Conservation (phyloP, 1,140 invertebrate genomes). For the Papilio polytes region DNA sequence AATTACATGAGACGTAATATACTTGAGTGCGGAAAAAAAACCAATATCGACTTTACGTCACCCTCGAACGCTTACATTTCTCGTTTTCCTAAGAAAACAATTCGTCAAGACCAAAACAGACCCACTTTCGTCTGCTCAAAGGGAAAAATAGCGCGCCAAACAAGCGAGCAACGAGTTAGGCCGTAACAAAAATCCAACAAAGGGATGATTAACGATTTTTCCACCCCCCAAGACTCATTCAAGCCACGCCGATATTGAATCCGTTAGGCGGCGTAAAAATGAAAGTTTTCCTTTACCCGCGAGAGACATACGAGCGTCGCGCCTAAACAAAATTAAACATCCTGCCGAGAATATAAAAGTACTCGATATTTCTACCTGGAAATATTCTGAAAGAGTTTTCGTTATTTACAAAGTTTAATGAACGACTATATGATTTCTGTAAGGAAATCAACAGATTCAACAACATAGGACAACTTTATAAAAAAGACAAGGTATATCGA, state of each 20-base stretch:
- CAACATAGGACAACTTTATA: too few species aligned
- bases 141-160: conserved; percentile 80
- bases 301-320: conserved; percentile 49
- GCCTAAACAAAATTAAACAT: conserved; percentile 37
- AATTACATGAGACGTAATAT: conserved; percentile 24
- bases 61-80: conserved; percentile 39
- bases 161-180: conserved; percentile 82
- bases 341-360: not conserved
- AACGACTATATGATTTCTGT: not conserved
- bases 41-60: conserved; percentile 38
- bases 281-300: conserved; percentile 79
- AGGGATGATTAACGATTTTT: conserved; percentile 83
- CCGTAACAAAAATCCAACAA: conserved; percentile 83
- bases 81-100: conserved; percentile 77
- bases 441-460: too few species aligned
- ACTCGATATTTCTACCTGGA: conserved; percentile 16
- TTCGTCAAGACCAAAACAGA: conserved; percentile 75
- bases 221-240: conserved; percentile 79
- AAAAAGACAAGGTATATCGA: too few species aligned
- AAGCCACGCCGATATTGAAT: conserved; percentile 82
- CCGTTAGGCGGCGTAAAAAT: conserved; percentile 80
- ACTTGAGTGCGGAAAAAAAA: conserved; percentile 8
- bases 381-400: not conserved
- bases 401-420: not conserved
- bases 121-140: conserved; percentile 66